Conservation (phyloP, 2,113 vertebrate genomes). For the Talpa occidentalis region DNA sequence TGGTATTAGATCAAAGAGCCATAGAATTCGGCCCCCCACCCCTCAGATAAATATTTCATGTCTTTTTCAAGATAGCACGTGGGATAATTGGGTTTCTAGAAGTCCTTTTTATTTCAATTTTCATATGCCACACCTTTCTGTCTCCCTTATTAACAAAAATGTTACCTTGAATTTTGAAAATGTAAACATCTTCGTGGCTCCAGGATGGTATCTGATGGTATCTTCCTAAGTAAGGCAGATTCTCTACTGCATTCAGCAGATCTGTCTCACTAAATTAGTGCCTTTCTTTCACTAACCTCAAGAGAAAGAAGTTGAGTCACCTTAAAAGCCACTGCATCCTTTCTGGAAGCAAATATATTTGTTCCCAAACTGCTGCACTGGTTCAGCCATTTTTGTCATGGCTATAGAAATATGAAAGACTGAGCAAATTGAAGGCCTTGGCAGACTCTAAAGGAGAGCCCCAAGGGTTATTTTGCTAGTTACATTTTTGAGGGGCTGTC, state of each 20-base stretch:
- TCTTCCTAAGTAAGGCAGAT: background rate
- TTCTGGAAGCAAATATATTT: background rate
- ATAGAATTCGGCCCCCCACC: background rate
- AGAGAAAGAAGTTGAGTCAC: background rate
- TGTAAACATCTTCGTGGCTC: background rate
- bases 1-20: background rate
- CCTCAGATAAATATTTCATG: background rate
- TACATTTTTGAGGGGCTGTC: background rate
- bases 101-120: slow-evolving; percentile 44
- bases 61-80: slow-evolving; percentile 26
- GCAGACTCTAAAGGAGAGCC: background rate
- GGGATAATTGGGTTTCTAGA: background rate
- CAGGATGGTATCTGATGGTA: background rate
- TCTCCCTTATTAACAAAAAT: slow-evolving; percentile 7
- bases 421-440: background rate
- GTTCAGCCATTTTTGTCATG: background rate
- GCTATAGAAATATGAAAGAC: background rate
- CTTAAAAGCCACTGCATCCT: background rate
- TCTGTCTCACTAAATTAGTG: background rate
- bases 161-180: slow-evolving; percentile 51
- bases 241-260: background rate
- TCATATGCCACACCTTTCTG: background rate
- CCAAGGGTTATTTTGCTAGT: background rate
- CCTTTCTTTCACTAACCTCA: slow-evolving; percentile 20
- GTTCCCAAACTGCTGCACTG: background rate